Evolutionary conservation across 2,888 invertebrate species (phyloP), one percentile per base, ranked within the genome.

Genomic region (Cenopis cana): DNA sequence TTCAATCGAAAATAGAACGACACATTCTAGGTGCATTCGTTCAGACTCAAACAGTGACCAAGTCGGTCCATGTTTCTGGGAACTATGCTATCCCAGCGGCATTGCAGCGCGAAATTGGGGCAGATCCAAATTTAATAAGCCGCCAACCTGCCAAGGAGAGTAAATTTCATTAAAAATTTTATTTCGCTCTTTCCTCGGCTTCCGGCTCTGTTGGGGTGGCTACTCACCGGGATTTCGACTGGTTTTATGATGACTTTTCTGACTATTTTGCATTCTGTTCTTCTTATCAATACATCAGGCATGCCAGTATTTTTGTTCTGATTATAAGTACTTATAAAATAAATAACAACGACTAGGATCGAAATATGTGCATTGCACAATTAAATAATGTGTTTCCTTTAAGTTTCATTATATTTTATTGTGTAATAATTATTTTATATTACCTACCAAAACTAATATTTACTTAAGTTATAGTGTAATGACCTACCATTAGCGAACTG

Each of bases 41-140:
- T 61, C 24, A 8, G n/a, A 18, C 5, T 10, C 17, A 29, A 55
- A 55, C 10, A 61, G 59, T 14, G 18, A 60, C 29, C 24, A 49
- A 60, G 50, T 33, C 38, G 50, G 36, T 57, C 20, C 50, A 33
- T 17, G 52, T 18, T 33, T 50, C 62, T 14, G n/a, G 6, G 4
- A 46, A 66, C 55, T 66, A 46, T 56, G 18, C 17, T n/a, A 17
- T 55, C 41, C 56, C 65, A 17, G 46, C 41, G 29, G 41, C 38
- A 29, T 49, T 49, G 65, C 54, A 59, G 20, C 65, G 46, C 33
- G 46, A 60, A 70, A 70, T 66, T 70, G 60, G 70, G 70, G 70
- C 70, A 66, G 66, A 70, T 70, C 59, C 60, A 70, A 70, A 70
- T 66, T 70, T 70, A 70, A 70, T 66, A 66, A 70, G 60, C 66